Percentiles rank a stretch among this genome's conserved stretches.
These are phyloP conservation scores for Xestia sexstrigata DNA, from an alignment of 2,888 invertebrate species.

Conservation along the genomic window DNA sequence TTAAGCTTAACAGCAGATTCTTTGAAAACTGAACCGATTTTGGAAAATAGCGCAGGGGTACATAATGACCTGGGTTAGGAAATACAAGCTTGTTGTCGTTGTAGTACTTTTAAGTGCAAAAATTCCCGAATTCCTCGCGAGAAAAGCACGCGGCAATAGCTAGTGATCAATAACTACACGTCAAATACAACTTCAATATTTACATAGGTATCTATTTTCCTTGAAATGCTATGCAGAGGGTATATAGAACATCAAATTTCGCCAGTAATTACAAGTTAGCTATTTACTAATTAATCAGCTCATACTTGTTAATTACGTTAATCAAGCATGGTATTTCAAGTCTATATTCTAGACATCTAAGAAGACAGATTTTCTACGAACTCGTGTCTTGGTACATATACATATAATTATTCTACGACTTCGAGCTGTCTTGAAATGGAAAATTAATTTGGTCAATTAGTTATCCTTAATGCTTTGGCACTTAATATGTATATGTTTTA, in stretches of 20 bases:
- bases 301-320: neutral
- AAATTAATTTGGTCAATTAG: slow-evolving; percentile 1
- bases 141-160: neutral
- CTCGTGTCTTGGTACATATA: neutral
- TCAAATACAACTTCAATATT: neutral
- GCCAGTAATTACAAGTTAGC: slow-evolving; percentile 5
- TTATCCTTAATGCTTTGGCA: neutral
- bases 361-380: neutral
- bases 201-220: neutral
- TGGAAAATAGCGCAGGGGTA: neutral
- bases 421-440: neutral
- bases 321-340: neutral
- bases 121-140: neutral
- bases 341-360: neutral
- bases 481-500: neutral
- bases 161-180: neutral
- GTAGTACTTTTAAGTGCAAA: neutral
- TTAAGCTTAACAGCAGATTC: neutral
- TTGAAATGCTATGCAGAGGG: neutral
- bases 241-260: neutral
- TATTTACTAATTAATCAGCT: neutral
- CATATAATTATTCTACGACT: slow-evolving; percentile 15
- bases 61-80: neutral
- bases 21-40: neutral
- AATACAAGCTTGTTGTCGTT: neutral